Evolutionary conservation across 1,140 invertebrate species (phyloP).

Genomic region (Dufourea novaeangliae): DNA sequence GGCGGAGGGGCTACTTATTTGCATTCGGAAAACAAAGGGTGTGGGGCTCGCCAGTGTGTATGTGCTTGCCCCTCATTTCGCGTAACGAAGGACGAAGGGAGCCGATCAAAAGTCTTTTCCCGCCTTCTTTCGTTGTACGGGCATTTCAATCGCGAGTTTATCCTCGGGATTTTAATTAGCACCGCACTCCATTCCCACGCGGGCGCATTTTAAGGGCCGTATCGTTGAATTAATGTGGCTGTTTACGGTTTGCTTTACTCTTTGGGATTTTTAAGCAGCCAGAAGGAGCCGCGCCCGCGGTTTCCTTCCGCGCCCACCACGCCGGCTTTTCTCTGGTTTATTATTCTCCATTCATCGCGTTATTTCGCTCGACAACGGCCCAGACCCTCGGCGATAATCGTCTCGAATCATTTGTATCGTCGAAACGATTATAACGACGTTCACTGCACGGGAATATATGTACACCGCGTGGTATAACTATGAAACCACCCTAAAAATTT

Average conservation of each 20-base stretch:
- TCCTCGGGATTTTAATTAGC: slow-evolving; percentile 53
- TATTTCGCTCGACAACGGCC: slow-evolving; percentile 2
- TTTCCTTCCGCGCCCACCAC: neutral
- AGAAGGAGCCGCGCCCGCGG: slow-evolving; percentile 3
- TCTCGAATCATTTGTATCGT: neutral
- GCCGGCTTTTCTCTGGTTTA: neutral
- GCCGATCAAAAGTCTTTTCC: slow-evolving; percentile 59
- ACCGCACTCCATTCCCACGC: slow-evolving; percentile 51
- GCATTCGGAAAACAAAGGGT: slow-evolving; percentile 80
- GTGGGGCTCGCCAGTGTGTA: slow-evolving; percentile 60
- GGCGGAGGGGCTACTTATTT: slow-evolving; percentile 78
- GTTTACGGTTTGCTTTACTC: slow-evolving; percentile 48
- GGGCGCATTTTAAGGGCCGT: slow-evolving; percentile 48
- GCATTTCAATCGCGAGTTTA: slow-evolving; percentile 54
- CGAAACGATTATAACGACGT: neutral
- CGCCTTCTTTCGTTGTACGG: slow-evolving; percentile 55
- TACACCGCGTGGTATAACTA: no score
- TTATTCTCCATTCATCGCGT: slow-evolving; percentile 19
- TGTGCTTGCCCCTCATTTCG: slow-evolving; percentile 62
- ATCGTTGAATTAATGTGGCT: slow-evolving; percentile 52
- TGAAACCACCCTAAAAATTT: no score
- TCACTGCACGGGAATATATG: no score
- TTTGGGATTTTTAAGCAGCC: slow-evolving; percentile 16
- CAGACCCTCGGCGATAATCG: neutral
- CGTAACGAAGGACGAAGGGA: slow-evolving; percentile 66